phyloP scores from a whole-genome alignment of 1,140 invertebrate genomes.

The Microplitis demolitor region DNA sequence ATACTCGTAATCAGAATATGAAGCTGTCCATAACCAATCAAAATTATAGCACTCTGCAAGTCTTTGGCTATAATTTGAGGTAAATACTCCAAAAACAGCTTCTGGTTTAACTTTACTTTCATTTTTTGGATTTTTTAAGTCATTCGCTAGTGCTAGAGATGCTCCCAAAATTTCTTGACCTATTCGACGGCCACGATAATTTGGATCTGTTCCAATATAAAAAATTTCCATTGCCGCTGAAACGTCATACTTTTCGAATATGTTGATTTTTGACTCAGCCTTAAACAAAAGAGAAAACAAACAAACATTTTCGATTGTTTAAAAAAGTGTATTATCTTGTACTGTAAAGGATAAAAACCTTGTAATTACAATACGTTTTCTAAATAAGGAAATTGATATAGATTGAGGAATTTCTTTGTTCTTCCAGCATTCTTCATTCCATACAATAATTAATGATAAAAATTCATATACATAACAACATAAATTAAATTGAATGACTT shows the following conservation, averaged over 20 bases:
- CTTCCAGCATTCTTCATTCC: not conserved
- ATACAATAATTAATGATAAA: not conserved
- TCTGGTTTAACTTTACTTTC: conserved; percentile 31
- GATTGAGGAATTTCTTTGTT: not conserved
- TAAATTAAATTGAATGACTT: conserved; percentile 24
- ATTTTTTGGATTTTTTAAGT: conserved; percentile 14
- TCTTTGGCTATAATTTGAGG: conserved; percentile 45
- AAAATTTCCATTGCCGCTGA: conserved; percentile 42
- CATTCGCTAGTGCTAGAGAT: conserved; percentile 35
- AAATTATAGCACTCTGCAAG: conserved; percentile 41
- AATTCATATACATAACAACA: not conserved
- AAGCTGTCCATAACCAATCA: conserved; percentile 29
- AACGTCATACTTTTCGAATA: conserved; percentile 41
- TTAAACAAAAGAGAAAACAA: conserved; percentile 19
- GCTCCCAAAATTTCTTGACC: conserved; percentile 34
- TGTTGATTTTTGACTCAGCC: conserved; percentile 41
- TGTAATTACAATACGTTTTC: no score
- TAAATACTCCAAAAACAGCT: conserved; percentile 40
- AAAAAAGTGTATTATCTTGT: no score
- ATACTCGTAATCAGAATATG: conserved; percentile 39
- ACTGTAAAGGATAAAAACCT: no score
- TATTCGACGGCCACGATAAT: conserved; percentile 41
- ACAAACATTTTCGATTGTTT: not conserved
- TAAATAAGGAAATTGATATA: not conserved
- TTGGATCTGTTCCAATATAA: conserved; percentile 42